Evolutionary conservation across 2,888 invertebrate species (phyloP).

Genomic region (Pecten maximus): DNA sequence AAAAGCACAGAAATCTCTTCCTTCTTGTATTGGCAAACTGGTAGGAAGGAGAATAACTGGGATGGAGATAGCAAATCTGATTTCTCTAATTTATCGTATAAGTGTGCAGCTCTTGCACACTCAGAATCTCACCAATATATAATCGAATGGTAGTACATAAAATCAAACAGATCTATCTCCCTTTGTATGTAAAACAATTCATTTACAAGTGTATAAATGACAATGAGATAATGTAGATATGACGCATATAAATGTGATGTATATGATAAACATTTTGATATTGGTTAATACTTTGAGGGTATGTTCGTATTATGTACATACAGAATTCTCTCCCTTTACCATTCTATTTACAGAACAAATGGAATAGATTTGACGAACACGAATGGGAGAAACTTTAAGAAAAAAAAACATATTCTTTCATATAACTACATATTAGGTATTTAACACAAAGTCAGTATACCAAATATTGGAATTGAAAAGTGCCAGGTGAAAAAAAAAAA

Average conservation of each 20-base stretch:
- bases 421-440: background rate
- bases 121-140: background rate
- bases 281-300: background rate
- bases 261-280: slow-evolving; percentile 9
- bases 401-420: background rate
- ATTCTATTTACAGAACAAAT: background rate
- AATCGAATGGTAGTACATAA: background rate
- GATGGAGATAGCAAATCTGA: background rate
- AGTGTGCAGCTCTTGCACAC: background rate
- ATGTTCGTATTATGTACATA: background rate
- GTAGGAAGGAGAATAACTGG: background rate
- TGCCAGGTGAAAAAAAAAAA: background rate
- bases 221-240: background rate
- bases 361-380: background rate
- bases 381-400: background rate
- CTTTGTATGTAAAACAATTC: background rate
- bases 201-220: background rate
- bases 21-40: background rate
- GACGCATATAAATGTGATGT: background rate
- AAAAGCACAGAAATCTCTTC: background rate
- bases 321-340: background rate
- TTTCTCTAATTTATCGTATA: background rate
- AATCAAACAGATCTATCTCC: background rate
- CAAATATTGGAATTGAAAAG: background rate
- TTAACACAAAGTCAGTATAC: background rate